A percentile compares a stretch with the other conserved stretches of the same genome.
phyloP scores from a whole-genome alignment of 2,797 vertebrate genomes.

The Anguilla anguilla region DNA sequence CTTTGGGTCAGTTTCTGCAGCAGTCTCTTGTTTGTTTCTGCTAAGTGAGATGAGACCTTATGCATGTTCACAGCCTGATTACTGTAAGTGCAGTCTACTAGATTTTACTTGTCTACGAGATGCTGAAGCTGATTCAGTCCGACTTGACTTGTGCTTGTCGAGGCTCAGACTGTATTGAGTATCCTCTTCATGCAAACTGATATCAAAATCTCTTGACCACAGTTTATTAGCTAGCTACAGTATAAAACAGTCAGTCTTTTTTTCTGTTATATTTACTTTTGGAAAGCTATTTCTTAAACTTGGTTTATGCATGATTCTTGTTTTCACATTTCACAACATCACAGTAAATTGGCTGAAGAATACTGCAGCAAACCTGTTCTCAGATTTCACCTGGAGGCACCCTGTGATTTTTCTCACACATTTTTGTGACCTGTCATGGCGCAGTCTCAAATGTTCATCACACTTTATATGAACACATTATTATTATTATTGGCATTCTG shows the following conservation, averaged over 20 bases:
- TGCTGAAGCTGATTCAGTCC: not conserved
- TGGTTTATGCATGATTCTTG: not conserved
- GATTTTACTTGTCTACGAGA: not conserved
- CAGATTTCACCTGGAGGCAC: not conserved
- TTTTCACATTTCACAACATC: not conserved
- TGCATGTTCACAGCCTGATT: not conserved
- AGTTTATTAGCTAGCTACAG: not conserved
- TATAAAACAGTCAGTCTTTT: not conserved
- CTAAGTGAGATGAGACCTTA: not conserved
- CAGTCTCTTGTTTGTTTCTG: not conserved
- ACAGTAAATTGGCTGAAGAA: not conserved
- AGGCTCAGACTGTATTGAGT: not conserved
- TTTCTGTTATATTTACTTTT: too few relatives aligned
- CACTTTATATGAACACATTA: too few relatives aligned
- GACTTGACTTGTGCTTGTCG: not conserved
- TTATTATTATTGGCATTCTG: not conserved
- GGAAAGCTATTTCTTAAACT: not conserved
- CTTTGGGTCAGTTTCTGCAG: too few relatives aligned
- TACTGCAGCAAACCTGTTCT: not conserved
- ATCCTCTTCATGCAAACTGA: not conserved
- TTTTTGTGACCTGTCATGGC: slow-evolving; percentile 13
- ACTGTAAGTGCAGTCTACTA: not conserved
- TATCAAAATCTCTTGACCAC: not conserved
- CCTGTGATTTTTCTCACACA: not conserved
- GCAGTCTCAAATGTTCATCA: not conserved